Evolutionary conservation across 1,140 invertebrate genomes (phyloP).

Genomic region (Periplaneta americana): DNA sequence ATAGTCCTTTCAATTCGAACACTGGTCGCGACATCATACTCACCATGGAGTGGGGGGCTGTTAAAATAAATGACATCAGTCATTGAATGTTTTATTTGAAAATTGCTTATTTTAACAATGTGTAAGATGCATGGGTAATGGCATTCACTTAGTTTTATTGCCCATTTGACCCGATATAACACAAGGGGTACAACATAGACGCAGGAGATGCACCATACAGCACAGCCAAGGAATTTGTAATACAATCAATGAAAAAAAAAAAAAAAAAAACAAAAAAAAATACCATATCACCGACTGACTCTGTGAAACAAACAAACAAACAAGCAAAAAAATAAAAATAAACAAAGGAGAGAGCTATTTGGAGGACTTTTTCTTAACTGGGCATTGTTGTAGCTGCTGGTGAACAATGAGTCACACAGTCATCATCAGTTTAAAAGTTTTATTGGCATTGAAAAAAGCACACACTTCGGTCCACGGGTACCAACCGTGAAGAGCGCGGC

Average conservation of each 20-base stretch:
- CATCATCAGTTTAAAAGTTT: conserved; percentile 18
- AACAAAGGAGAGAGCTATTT: neutral
- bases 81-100: conserved; percentile 21
- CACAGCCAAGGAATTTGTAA: conserved; percentile 14
- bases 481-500: neutral
- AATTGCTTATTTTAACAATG: conserved; percentile 21
- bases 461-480: conserved; percentile 17
- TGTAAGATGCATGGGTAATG: conserved; percentile 19
- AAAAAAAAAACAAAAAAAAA: neutral
- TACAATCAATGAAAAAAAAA: neutral
- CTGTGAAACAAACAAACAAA: neutral
- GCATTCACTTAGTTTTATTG: conserved; percentile 18
- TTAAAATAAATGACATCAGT: conserved; percentile 13
- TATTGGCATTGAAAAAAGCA: conserved; percentile 22
- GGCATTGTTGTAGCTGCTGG: neutral
- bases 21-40: too few species aligned
- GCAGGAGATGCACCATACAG: neutral
- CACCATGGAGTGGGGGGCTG: too few species aligned
- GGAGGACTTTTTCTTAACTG: neutral
- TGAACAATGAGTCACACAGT: conserved; percentile 18
- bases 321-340: neutral
- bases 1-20: too few species aligned
- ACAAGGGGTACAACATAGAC: conserved; percentile 6
- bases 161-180: conserved; percentile 12
- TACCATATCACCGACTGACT: neutral